Base-by-base conservation (phyloP, 2,888 invertebrate genomes). In the Mimumesa dahlbomi region DNA sequence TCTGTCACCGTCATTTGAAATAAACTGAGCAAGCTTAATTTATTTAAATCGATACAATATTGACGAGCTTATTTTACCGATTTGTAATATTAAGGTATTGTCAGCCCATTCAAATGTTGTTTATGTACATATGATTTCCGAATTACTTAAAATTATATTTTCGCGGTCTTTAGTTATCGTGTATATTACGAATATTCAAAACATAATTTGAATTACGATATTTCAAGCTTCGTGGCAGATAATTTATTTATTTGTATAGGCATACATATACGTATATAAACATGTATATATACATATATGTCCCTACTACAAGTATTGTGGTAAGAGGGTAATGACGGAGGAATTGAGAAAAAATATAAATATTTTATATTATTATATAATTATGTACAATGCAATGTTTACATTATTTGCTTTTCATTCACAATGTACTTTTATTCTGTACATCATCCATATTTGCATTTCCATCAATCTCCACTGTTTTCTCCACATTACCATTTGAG, bases 181-280 rank as follows among this genome's bases (percentile, higher is more conserved):
- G n/a, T 25, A 25, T 25, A 3, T 25, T 25, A 25, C 4, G 4
- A 25, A 25, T 25, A 25, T 25, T 5, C 7, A 25, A 7, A 25
- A 25, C 4, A 5, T 25, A 7, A 25, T 25, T 25, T 25, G 25
- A 25, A 25, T 25, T 25, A 25, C 25, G 25, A 25, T 25, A 25
- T 7, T 7, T 25, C 3, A 7, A 25, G 25, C 25, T n/a, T n/a
- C n/a, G n/a, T n/a, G n/a, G n/a, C 74, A 80, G 67, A 62, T 77
- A 81, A 79, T 83, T 81, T 74, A 82, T 83, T 81, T 82, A 82
- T 76, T 54, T 64, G 65, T 75, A 73, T 58, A 48, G 73, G 31
- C 48, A 38, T 59, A 48, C 36, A 19, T 48, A 14, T 54, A 25
- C 42, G 5, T 61, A 21, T 45, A 13, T 45, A 45, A 16, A 45